Evolutionary conservation across 2,888 invertebrate species (phyloP), one percentile per base, ranked within the genome.

Genomic region (Corbicula japonica): DNA sequence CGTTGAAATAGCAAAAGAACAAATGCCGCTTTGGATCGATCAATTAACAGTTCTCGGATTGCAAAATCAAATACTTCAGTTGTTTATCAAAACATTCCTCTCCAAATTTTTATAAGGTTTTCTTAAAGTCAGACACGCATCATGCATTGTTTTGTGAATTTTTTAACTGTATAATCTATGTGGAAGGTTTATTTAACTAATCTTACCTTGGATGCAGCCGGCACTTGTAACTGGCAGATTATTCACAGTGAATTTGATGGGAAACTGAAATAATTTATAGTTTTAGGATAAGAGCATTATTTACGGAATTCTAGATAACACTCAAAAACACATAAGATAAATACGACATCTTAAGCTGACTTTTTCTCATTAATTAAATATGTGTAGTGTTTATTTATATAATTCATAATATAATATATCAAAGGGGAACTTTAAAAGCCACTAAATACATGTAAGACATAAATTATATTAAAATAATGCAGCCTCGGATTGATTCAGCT

Each of bases 191-290:
- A 15, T 26, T 21, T 12, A 26, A 23, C 26, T 3, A 8, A 38
- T 15, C 21, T 56, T 56, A 56, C 56, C 56, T 12, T n/a, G 12
- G 32, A 56, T 21, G 21, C 56, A 56, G 4, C 32, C n/a, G n/a
- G n/a, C 56, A 32, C 35, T n/a, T 32, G n/a, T 21, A 3, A 56
- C 34, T 34, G 56, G 56, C 21, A 56, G 32, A 34, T 56, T 35
- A 15, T 32, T 56, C 8, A 56, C 56, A 4, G 30, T 32, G 21
- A 32, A 56, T 28, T 56, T 28, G 10, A 56, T 21, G 0, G 56
- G 56, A 56, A 56, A 30, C 56, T 56, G 32, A 18, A 30, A 32
- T 8, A 12, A 30, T 32, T n/a, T 12, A 15, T 38, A 12, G 41
- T 38, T n/a, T n/a, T n/a, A n/a, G n/a, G n/a, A n/a, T n/a, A n/a